phyloP scores from a whole-genome alignment of 2,888 invertebrate species.

The Tolmerus cingulatus region DNA sequence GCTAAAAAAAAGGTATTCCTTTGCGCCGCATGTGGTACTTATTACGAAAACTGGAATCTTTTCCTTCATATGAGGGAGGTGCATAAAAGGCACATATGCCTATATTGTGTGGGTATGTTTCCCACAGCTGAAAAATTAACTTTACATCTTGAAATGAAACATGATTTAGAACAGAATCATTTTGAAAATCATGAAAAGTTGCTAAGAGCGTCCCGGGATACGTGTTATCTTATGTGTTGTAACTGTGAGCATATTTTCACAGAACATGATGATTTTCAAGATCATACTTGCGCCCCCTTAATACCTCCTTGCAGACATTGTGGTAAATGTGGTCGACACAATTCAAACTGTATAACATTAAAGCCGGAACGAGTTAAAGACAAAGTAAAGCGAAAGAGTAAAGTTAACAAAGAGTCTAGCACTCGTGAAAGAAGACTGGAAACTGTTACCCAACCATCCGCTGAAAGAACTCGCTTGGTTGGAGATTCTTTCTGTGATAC shows the following conservation, averaged over 20 bases:
- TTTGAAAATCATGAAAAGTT: conserved; percentile 75
- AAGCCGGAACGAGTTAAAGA: conserved; percentile 36
- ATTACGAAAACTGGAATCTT: conserved; percentile 87
- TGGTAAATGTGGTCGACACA: conserved; percentile 60
- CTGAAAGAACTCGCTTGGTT: background rate
- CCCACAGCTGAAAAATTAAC: conserved; percentile 80
- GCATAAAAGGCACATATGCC: conserved; percentile 81
- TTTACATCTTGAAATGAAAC: conserved; percentile 79
- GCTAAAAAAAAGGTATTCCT: conserved; percentile 72
- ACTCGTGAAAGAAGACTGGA: background rate
- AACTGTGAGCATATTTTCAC: conserved; percentile 80
- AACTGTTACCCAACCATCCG: background rate
- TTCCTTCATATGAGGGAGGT: conserved; percentile 85
- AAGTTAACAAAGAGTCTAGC: background rate
- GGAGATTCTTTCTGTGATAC: conserved; percentile 11
- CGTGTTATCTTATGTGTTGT: conserved; percentile 80
- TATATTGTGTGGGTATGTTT: conserved; percentile 85
- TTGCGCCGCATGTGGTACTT: conserved; percentile 83
- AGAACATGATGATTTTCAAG: conserved; percentile 78
- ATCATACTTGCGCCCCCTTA: conserved; percentile 71
- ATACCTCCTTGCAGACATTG: conserved; percentile 60
- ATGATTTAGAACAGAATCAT: conserved; percentile 76
- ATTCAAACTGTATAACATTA: conserved; percentile 57
- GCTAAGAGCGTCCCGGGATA: conserved; percentile 70
- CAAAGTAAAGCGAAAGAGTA: background rate